Conservation (phyloP, 2,113 vertebrate genomes). For the Pimephales promelas region DNA sequence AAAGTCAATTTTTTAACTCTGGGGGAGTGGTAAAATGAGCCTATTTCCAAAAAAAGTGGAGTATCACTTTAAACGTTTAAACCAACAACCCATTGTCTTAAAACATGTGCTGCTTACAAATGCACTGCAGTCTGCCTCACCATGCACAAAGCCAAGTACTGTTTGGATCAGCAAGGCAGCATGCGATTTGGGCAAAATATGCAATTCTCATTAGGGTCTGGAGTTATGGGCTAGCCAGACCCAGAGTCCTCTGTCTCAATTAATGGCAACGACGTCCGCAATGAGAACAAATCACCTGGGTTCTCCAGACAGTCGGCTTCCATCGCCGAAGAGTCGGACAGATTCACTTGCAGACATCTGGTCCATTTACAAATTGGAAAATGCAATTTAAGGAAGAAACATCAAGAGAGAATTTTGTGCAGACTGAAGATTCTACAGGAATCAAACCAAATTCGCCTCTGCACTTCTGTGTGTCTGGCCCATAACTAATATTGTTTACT, state of each 20-base stretch:
- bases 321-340: conserved; percentile 56
- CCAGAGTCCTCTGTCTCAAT: conserved; percentile 56
- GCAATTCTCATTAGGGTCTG: conserved; percentile 53
- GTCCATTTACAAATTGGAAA: conserved; percentile 65
- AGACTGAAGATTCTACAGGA: conserved; percentile 43
- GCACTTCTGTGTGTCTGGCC: conserved; percentile 16
- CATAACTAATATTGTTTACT: conserved; percentile 55
- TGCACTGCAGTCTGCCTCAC: conserved; percentile 21
- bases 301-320: conserved; percentile 46
- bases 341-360: conserved; percentile 62
- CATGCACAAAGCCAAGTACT: conserved; percentile 11
- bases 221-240: conserved; percentile 48
- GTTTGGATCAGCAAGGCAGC: conserved; percentile 4
- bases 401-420: conserved; percentile 2
- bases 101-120: conserved; percentile 24
- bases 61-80: not conserved
- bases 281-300: conserved; percentile 61
- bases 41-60: too few species aligned
- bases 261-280: conserved; percentile 56
- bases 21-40: too few species aligned
- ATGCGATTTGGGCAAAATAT: conserved; percentile 53
- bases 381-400: conserved; percentile 56
- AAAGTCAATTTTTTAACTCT: too few species aligned
- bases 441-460: conserved; percentile 41
- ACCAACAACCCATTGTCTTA: conserved; percentile 43